phyloP scores from a whole-genome alignment of 2,888 invertebrate species.

The Hirtodrosophila cameraria region DNA sequence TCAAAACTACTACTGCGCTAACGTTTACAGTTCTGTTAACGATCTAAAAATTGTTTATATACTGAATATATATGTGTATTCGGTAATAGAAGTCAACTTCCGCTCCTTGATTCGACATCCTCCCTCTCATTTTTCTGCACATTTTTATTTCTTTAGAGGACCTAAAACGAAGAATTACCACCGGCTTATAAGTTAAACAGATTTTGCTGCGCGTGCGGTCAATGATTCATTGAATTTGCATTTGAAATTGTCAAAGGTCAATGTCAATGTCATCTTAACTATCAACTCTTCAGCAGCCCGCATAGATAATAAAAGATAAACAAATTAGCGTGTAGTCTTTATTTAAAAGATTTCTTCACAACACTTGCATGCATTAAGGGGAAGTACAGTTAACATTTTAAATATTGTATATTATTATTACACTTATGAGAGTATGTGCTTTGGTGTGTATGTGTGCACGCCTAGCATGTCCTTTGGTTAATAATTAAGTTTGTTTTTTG shows the following conservation, averaged over 20 bases:
- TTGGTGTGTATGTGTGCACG: constrained; percentile 14
- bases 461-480: constrained; percentile 2
- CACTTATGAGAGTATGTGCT: constrained; percentile 36
- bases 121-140: no score
- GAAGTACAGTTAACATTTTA: constrained; percentile 44
- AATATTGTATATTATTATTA: constrained; percentile 38
- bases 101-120: no score
- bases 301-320: background rate
- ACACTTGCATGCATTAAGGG: constrained; percentile 54
- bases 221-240: constrained; percentile 13
- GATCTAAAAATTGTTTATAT: no score
- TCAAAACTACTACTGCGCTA: no score
- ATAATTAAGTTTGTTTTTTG: background rate
- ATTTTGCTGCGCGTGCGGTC: no score
- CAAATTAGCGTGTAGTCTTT: constrained; percentile 42
- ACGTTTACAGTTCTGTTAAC: no score
- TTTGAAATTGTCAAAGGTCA: constrained; percentile 23
- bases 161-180: no score
- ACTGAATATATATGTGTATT: no score
- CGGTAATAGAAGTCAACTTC: no score
- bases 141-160: no score
- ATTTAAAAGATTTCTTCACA: constrained; percentile 56
- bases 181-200: no score
- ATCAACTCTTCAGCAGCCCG: background rate
- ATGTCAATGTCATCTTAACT: constrained; percentile 17